Base-by-base conservation (phyloP, 2,888 invertebrate genomes). In the Synanthedon andrenaeformis region DNA sequence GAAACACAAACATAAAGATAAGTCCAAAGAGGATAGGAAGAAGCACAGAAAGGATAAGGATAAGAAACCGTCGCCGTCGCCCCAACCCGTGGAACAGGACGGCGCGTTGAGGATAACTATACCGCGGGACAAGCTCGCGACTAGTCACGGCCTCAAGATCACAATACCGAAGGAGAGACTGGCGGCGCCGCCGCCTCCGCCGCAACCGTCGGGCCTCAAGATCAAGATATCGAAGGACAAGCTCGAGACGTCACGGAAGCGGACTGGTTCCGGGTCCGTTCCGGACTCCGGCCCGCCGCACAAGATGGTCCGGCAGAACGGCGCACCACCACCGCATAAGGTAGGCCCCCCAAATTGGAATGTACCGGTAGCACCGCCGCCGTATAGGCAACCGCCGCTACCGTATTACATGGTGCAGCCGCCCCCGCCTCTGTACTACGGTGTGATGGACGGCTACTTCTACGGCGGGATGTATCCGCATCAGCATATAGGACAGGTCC, bases 221-320 rank as follows among this genome's bases (percentile, higher is more conserved):
- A 93, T 95, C 63, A 95, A 94, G 83, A 94, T 95, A 60, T 91
- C 94, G 28, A 94, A 94, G 67, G 93, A 94, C 59, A 89, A 91
- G 55, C 87, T 93, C 51, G 91, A 91, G 59, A 89, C 84, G 49
- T 90, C 86, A 5, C 65, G 78, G 49, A 79, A 79, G 58, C 65
- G 81, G 53, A 72, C 77, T 28, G 72, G 79, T 28, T 72, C 79
- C 57, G 56, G 63, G 54, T 35, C 35, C 35, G 35, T 35, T 10
- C 57, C 69, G 53, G 72, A 69, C 4, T 55, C 61, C 1, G 76
- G 70, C 2, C 78, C 76, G 19, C 76, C 81, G 14, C 67, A 70
- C 60, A 83, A 87, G 69, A 59, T 82, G 60, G 65, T 75, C 59
- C 71, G 82, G 5, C 84, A 82, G 63, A 80, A 82, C 69, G 82